phyloP scores from a whole-genome alignment of 2,888 invertebrate genomes.

The Athetis lepigone region DNA sequence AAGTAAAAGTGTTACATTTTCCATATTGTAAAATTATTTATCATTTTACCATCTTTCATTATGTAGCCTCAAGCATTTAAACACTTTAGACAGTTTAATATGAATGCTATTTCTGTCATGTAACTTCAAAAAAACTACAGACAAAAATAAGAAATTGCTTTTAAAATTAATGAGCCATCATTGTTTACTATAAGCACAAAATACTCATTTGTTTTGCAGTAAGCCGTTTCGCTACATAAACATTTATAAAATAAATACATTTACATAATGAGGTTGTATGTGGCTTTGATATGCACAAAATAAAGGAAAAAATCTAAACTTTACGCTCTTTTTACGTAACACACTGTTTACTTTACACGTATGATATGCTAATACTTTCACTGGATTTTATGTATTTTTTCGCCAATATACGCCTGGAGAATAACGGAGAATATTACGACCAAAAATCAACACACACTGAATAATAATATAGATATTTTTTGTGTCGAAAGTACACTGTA shows the following conservation, averaged over 20 bases:
- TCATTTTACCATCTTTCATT: too few relatives aligned
- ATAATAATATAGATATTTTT: constrained; percentile 10
- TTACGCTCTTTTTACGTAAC: constrained; percentile 54
- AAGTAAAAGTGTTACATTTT: too few relatives aligned
- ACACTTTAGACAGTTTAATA: not conserved
- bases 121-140: not conserved
- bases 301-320: constrained; percentile 13
- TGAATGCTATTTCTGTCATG: not conserved
- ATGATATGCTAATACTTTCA: constrained; percentile 56
- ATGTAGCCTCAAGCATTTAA: too few relatives aligned
- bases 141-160: constrained; percentile 9
- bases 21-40: too few relatives aligned
- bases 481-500: constrained; percentile 35
- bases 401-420: not conserved
- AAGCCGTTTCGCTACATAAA: constrained; percentile 35
- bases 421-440: constrained; percentile 29
- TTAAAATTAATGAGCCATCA: constrained; percentile 26
- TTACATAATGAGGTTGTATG: constrained; percentile 44
- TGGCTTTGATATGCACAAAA: constrained; percentile 36
- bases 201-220: constrained; percentile 37
- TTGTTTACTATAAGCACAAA: constrained; percentile 39
- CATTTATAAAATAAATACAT: constrained; percentile 29
- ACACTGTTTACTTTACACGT: constrained; percentile 43
- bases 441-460: constrained; percentile 54
- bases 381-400: constrained; percentile 23